These are phyloP conservation scores for Hyles lineata DNA, from an alignment of 2,888 invertebrate species.

Conservation along the genomic window DNA sequence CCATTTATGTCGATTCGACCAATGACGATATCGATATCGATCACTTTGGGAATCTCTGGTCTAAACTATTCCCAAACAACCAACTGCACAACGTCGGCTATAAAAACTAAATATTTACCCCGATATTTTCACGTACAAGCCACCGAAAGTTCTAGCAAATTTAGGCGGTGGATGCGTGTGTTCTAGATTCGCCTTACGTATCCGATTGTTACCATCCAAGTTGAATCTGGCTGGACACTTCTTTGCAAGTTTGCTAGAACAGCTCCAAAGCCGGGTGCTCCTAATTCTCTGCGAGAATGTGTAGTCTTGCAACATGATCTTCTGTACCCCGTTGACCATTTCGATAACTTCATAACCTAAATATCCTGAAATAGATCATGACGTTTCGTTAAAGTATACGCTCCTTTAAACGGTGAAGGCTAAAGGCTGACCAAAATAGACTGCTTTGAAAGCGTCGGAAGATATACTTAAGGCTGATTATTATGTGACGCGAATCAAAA, in stretches of 20 bases:
- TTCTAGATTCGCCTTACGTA: conserved; percentile 30
- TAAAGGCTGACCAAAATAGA: too few relatives aligned
- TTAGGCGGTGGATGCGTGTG: conserved; percentile 42
- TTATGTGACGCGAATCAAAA: too few relatives aligned
- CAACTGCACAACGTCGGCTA: too few relatives aligned
- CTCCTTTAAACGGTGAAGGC: too few relatives aligned
- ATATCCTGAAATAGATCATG: not conserved
- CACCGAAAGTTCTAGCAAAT: conserved; percentile 15
- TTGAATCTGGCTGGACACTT: conserved; percentile 38
- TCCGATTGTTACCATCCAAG: conserved; percentile 31
- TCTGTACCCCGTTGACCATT: not conserved
- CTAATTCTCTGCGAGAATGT: conserved; percentile 39
- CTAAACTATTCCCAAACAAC: too few relatives aligned
- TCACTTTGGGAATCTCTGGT: too few relatives aligned
- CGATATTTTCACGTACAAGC: not conserved
- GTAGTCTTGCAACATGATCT: conserved; percentile 35
- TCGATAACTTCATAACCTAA: not conserved
- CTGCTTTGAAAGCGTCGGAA: too few relatives aligned
- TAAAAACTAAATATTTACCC: not conserved
- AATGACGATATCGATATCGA: not conserved
- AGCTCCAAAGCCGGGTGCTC: conserved; percentile 35
- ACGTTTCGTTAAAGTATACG: not conserved
- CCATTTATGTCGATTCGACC: not conserved
- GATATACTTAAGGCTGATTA: too few relatives aligned
- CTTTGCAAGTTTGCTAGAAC: conserved; percentile 43